Conservation (phyloP, 2,113 vertebrate species). For the Hyperoodon ampullatus region DNA sequence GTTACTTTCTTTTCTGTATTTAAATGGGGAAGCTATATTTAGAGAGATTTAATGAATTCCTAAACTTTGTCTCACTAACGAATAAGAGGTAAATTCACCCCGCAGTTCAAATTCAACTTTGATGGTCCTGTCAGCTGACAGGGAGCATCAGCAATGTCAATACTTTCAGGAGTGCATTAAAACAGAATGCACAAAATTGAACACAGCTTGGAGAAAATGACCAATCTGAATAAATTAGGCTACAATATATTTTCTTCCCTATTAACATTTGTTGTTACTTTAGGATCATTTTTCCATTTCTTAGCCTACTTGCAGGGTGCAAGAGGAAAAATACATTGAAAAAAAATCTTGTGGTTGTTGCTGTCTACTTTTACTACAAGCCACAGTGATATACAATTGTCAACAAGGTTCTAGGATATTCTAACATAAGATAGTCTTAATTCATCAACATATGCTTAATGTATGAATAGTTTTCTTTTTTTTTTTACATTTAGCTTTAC, state of each 20-base stretch:
- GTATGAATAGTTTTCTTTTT: neutral
- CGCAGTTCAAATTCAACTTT: neutral
- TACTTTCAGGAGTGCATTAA: accelerated
- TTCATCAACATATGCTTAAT: neutral
- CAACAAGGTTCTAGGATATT: neutral
- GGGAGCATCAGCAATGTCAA: neutral
- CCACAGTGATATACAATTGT: neutral
- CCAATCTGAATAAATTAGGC: neutral
- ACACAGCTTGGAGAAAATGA: neutral
- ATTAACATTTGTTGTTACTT: neutral
- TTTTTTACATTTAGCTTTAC: neutral
- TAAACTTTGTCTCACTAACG: neutral
- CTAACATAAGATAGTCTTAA: neutral
- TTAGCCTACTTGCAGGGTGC: neutral
- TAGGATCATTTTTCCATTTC: neutral
- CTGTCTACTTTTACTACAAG: neutral
- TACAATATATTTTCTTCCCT: neutral
- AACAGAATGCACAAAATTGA: neutral
- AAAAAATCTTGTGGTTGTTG: neutral
- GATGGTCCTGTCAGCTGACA: neutral
- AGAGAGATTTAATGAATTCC: neutral
- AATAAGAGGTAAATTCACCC: neutral
- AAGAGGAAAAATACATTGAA: neutral
- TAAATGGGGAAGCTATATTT: neutral
- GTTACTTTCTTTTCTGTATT: neutral